Conservation (phyloP, 1,140 invertebrate genomes). For the Pseudomyrmex concolor region DNA sequence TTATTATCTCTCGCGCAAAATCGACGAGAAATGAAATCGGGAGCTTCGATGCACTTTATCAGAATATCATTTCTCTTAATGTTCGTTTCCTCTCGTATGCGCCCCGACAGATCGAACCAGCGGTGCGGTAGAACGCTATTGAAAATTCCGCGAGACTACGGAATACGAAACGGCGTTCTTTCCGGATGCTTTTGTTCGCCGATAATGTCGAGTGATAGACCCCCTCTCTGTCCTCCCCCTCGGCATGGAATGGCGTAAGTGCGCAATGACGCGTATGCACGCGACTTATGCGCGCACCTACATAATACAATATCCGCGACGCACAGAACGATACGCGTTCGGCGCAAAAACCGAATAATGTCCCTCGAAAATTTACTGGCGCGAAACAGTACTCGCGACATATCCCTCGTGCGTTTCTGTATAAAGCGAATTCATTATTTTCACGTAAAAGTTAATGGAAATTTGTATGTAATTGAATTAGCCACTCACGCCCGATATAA, state of each 20-base stretch:
- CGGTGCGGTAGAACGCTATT: conserved; percentile 53
- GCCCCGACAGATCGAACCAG: conserved; percentile 57
- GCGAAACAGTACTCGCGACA: not conserved
- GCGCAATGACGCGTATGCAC: conserved; percentile 44
- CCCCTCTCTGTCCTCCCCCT: not conserved
- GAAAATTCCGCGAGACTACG: conserved; percentile 60
- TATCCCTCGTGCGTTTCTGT: no score
- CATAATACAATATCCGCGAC: conserved; percentile 30
- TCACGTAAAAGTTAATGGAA: no score
- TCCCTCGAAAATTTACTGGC: conserved; percentile 16
- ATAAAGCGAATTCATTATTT: no score
- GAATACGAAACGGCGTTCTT: conserved; percentile 44
- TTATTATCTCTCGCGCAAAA: no score
- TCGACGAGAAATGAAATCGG: not conserved
- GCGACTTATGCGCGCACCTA: conserved; percentile 36
- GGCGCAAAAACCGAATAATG: conserved; percentile 32
- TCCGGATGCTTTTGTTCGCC: conserved; percentile 46
- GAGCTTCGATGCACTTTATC: not conserved
- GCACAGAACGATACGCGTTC: not conserved
- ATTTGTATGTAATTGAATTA: no score
- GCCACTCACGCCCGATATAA: no score
- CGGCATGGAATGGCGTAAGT: conserved; percentile 25
- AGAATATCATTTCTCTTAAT: conserved; percentile 19
- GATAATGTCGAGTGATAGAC: conserved; percentile 47
- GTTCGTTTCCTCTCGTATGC: conserved; percentile 4